Evolutionary conservation across 2,113 vertebrate genomes (phyloP).

Genomic region (Uria aalge): DNA sequence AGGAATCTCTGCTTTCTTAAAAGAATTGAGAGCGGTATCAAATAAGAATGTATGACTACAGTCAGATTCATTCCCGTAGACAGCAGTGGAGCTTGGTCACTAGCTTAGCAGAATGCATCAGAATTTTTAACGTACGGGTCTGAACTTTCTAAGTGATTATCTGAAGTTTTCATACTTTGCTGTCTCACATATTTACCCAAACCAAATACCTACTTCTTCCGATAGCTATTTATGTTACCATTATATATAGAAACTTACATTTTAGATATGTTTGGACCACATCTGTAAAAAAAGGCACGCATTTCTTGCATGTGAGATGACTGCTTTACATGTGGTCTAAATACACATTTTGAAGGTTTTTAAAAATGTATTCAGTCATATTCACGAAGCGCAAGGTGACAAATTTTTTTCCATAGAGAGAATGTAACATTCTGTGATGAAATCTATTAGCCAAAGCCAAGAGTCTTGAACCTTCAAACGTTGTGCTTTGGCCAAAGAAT

Average conservation of each 20-base stretch:
- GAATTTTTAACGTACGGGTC: background rate
- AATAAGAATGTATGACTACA: background rate
- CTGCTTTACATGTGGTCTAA: background rate
- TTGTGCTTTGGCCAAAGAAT: background rate
- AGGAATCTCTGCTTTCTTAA: background rate
- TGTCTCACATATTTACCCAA: background rate
- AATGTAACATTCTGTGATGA: background rate
- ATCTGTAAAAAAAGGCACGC: background rate
- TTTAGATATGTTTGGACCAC: background rate
- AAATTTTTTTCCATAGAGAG: background rate
- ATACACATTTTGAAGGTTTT: background rate
- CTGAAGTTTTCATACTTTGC: background rate
- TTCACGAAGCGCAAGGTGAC: background rate
- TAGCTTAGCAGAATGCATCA: background rate
- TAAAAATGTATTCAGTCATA: background rate
- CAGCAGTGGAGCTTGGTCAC: background rate
- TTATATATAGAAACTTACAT: background rate
- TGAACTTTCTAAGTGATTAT: background rate
- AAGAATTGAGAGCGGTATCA: background rate
- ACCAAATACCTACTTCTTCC: background rate
- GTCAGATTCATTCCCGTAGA: background rate
- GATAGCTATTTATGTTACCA: background rate
- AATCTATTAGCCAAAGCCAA: background rate
- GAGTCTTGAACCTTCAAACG: background rate
- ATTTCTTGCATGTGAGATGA: background rate